A percentile compares a stretch with the other conserved stretches of the same genome.
phyloP scores from a whole-genome alignment of 1,140 invertebrate species.

The Drosophila rhopaloa region DNA sequence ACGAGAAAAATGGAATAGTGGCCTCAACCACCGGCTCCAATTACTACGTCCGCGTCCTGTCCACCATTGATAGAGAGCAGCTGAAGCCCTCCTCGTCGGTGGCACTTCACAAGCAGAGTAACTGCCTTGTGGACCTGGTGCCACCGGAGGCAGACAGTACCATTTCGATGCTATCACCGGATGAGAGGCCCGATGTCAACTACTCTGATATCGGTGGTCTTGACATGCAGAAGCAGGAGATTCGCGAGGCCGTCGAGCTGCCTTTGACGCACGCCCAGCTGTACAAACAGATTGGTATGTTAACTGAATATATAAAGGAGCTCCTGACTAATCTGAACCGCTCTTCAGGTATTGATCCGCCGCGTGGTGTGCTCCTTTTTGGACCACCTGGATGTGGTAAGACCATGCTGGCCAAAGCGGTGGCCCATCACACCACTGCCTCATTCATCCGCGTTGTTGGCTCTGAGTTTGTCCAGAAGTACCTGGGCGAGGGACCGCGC shows the following conservation, averaged over 20 bases:
- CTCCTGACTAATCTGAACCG: neutral
- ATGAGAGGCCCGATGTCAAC: conserved; percentile 98
- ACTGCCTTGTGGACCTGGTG: conserved; percentile 98
- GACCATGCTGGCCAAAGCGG: conserved; percentile 99
- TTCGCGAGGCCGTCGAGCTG: conserved; percentile 98
- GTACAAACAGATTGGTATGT: conserved; percentile 95
- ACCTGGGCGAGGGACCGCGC: conserved; percentile 98
- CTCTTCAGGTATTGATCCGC: conserved; percentile 92
- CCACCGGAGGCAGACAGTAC: conserved; percentile 99
- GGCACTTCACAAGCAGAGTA: conserved; percentile 98
- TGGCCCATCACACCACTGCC: conserved; percentile 98
- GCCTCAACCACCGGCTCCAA: conserved; percentile 95
- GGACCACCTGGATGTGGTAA: conserved; percentile 97
- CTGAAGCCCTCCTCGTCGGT: conserved; percentile 98
- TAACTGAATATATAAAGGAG: too few species aligned
- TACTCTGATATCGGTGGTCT: conserved; percentile 99
- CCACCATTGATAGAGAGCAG: conserved; percentile 97
- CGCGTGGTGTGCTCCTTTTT: conserved; percentile 98
- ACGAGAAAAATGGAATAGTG: conserved; percentile 98
- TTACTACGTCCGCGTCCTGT: conserved; percentile 98
- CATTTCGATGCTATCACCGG: conserved; percentile 95
- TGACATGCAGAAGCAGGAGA: conserved; percentile 99
- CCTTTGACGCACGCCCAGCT: conserved; percentile 99
- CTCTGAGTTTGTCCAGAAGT: conserved; percentile 99
- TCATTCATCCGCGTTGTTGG: conserved; percentile 99